Percentiles rank a stretch among this genome's conserved stretches.
phyloP scores from a whole-genome alignment of 1,140 invertebrate species.

The Drosophila lowei region DNA sequence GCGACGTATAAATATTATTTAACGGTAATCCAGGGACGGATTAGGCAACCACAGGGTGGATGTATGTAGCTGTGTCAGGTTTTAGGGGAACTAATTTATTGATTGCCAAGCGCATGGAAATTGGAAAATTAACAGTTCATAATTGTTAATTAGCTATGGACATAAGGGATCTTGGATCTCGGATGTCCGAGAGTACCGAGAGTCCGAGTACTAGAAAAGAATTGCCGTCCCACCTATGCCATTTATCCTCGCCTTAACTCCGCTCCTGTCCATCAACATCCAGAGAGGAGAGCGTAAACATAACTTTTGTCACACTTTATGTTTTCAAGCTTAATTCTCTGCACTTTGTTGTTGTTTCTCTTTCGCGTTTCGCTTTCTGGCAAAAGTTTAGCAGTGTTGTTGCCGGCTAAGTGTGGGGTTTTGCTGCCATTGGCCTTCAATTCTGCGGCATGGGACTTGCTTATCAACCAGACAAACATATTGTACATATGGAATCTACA shows the following conservation, averaged over 20 bases:
- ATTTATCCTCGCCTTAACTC: background rate
- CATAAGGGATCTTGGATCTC: too few relatives aligned
- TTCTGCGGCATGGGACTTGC: constrained; percentile 13
- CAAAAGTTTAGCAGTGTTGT: constrained; percentile 6
- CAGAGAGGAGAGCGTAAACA: constrained; percentile 10
- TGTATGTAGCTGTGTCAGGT: background rate
- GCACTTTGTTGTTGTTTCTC: constrained; percentile 32
- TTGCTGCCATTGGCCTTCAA: constrained; percentile 54
- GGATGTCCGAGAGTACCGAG: background rate
- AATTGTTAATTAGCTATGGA: background rate
- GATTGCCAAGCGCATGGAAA: background rate
- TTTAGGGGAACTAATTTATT: background rate
- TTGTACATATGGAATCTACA: background rate
- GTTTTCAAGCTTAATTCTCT: constrained; percentile 23
- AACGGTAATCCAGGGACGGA: constrained; percentile 38
- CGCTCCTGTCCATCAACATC: constrained; percentile 29
- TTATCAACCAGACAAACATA: constrained; percentile 22
- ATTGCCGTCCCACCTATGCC: background rate
- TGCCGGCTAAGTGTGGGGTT: constrained; percentile 33
- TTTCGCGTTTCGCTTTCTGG: constrained; percentile 21
- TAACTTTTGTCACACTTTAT: constrained; percentile 44
- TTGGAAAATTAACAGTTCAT: too few relatives aligned
- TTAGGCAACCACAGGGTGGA: background rate
- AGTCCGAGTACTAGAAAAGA: too few relatives aligned
- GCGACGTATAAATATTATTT: constrained; percentile 50